These are phyloP conservation scores for Silurus asotus DNA, from an alignment of 2,113 vertebrate species.

Conservation along the genomic window DNA sequence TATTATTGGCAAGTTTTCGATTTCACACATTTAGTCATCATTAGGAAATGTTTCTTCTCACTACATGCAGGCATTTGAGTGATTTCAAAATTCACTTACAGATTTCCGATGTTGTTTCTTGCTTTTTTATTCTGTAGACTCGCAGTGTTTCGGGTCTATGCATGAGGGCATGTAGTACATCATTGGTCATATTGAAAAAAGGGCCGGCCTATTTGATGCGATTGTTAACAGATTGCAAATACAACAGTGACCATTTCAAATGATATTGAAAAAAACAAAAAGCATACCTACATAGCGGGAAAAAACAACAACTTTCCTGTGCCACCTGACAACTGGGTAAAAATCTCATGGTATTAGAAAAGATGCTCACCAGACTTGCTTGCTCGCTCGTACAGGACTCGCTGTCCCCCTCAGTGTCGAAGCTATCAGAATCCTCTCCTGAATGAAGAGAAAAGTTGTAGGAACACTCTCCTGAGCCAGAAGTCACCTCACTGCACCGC, in stretches of 20 bases:
- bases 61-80: background rate
- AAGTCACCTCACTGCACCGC: slow-evolving; percentile 71
- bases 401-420: slow-evolving; percentile 90
- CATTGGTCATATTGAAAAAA: background rate
- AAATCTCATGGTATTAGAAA: background rate
- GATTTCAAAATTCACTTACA: background rate
- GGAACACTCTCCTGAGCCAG: slow-evolving; percentile 73
- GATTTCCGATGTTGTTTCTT: background rate
- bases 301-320: background rate
- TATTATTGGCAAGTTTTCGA: background rate
- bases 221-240: background rate
- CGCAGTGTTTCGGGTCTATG: background rate
- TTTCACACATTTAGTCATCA: background rate
- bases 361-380: slow-evolving; percentile 83
- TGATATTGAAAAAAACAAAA: too few species aligned
- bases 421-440: slow-evolving; percentile 86
- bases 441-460: slow-evolving; percentile 82
- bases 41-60: background rate
- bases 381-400: slow-evolving; percentile 84
- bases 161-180: background rate
- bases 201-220: background rate
- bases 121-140: background rate
- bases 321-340: background rate
- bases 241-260: too few species aligned
- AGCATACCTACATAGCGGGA: too few species aligned